phyloP scores from a whole-genome alignment of 1,140 invertebrate species.

The Diabrotica undecimpunctata region DNA sequence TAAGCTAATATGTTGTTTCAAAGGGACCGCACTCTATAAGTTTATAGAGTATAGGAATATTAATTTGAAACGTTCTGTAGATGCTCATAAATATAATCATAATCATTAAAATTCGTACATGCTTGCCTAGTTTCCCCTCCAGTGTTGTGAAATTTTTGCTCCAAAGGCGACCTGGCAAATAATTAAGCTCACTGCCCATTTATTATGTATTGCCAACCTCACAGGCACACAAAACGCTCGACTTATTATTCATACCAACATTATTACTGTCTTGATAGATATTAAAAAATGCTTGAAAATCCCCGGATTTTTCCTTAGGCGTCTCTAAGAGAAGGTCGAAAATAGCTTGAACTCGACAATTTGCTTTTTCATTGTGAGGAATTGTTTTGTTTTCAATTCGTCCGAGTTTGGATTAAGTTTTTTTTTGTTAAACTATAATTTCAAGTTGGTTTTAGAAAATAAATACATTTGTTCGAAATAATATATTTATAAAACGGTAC shows the following conservation, averaged over 20 bases:
- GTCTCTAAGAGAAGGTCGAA: background rate
- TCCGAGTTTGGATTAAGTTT: background rate
- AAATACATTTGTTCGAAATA: too few relatives aligned
- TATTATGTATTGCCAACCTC: slow-evolving; percentile 39
- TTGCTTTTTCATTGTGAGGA: background rate
- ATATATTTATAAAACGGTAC: too few relatives aligned
- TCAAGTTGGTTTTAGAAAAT: too few relatives aligned
- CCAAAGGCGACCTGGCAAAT: slow-evolving; percentile 26
- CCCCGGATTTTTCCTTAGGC: slow-evolving; percentile 7
- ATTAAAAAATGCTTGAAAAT: slow-evolving; percentile 29
- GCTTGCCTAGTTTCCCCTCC: too few relatives aligned
- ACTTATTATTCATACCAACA: slow-evolving; percentile 41
- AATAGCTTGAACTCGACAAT: background rate
- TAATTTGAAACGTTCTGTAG: too few relatives aligned
- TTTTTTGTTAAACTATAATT: background rate
- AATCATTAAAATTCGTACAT: too few relatives aligned
- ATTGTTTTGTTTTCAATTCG: background rate
- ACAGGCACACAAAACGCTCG: slow-evolving; percentile 34
- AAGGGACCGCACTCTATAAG: too few relatives aligned
- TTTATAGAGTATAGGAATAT: too few relatives aligned
- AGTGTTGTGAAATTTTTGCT: background rate
- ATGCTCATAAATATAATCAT: too few relatives aligned
- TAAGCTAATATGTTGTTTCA: too few relatives aligned
- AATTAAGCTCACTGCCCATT: slow-evolving; percentile 34
- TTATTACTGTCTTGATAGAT: slow-evolving; percentile 40